Percentiles rank a stretch among this genome's conserved stretches.
Evolutionary conservation across 2,113 vertebrate species (phyloP).

Genomic region (Cinclus mexicanus): DNA sequence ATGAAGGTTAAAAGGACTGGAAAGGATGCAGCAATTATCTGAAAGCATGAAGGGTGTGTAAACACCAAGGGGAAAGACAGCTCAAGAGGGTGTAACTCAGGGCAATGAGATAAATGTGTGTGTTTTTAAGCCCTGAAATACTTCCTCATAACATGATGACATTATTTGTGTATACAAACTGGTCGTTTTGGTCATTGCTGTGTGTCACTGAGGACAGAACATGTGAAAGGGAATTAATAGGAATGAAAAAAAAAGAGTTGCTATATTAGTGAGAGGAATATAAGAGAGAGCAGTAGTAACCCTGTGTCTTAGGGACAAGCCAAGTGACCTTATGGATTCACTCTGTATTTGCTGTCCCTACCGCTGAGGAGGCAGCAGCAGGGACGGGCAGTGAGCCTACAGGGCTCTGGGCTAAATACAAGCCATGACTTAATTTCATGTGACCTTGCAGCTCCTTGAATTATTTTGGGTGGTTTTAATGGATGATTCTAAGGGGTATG

Average conservation of each 20-base stretch:
- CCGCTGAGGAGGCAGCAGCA: not conserved
- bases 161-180: slow-evolving; percentile 14
- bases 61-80: slow-evolving; percentile 24
- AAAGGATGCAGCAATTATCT: not conserved
- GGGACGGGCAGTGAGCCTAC: not conserved
- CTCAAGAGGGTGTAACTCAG: slow-evolving; percentile 32
- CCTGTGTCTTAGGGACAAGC: not conserved
- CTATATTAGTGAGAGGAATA: not conserved
- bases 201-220: not conserved
- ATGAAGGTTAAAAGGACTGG: not conserved
- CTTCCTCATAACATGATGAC: not conserved
- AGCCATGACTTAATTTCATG: not conserved
- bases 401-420: not conserved
- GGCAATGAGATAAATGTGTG: slow-evolving; percentile 26
- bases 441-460: not conserved
- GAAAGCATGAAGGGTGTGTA: slow-evolving; percentile 41
- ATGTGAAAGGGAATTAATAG: not conserved
- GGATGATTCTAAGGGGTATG: not conserved
- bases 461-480: not conserved
- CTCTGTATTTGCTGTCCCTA: not conserved
- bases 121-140: slow-evolving; percentile 27
- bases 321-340: not conserved
- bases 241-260: not conserved
- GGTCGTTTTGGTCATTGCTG: not conserved
- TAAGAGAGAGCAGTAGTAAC: not conserved